phyloP scores from a whole-genome alignment of 2,888 invertebrate genomes.

The Gnatocerus cornutus region DNA sequence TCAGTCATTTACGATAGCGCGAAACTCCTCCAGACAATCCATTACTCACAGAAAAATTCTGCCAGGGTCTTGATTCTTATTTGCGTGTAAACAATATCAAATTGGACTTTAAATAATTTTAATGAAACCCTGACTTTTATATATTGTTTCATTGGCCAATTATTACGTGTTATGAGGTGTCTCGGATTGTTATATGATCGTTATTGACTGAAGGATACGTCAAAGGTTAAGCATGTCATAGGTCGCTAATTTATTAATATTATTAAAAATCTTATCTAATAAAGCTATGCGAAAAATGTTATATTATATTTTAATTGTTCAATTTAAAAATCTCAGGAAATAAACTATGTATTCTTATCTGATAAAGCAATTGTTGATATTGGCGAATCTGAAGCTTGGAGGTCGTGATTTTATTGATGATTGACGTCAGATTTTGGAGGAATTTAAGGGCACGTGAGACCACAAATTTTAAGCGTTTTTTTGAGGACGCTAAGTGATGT shows the following conservation, averaged over 20 bases:
- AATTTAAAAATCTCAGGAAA: slow-evolving; percentile 5
- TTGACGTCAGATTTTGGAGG: slow-evolving; percentile 20
- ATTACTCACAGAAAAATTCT: slow-evolving; percentile 10
- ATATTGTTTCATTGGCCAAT: slow-evolving; percentile 44
- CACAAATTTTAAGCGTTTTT: too few relatives aligned
- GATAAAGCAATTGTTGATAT: slow-evolving; percentile 25
- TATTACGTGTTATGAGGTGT: slow-evolving; percentile 39
- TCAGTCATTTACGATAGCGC: too few relatives aligned
- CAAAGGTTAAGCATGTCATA: slow-evolving; percentile 44
- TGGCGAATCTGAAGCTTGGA: neutral
- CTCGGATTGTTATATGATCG: slow-evolving; percentile 32
- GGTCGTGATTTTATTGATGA: slow-evolving; percentile 19
- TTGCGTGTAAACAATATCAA: slow-evolving; percentile 14
- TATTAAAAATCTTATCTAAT: too few relatives aligned
- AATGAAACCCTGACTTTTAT: slow-evolving; percentile 48
- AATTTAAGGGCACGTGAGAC: neutral
- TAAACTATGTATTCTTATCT: neutral
- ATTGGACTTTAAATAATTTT: slow-evolving; percentile 23
- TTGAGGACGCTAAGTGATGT: too few relatives aligned
- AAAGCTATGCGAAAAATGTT: neutral
- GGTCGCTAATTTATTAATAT: slow-evolving; percentile 17
- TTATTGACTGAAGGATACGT: slow-evolving; percentile 43
- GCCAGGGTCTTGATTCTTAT: slow-evolving; percentile 4
- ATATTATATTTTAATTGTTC: slow-evolving; percentile 27
- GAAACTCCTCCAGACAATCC: slow-evolving; percentile 7